Evolutionary conservation across 2,888 invertebrate genomes (phyloP).

Genomic region (Unio delphinus): DNA sequence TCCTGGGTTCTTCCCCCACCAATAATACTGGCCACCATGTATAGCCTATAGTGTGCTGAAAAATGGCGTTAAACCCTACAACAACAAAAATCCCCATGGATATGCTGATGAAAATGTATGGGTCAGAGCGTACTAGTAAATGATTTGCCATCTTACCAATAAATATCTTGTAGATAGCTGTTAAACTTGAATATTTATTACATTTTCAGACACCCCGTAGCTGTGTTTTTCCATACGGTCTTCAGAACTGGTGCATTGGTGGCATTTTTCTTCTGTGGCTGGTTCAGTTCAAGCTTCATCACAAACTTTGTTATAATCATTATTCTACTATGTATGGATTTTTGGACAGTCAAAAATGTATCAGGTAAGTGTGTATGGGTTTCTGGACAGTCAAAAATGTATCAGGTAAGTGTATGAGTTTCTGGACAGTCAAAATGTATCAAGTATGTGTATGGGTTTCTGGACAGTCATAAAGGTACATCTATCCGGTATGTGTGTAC

Average conservation of each 20-base stretch:
- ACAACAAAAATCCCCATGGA: no score
- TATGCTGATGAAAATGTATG: no score
- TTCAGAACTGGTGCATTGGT: slow-evolving; percentile 86
- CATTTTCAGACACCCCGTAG: slow-evolving; percentile 81
- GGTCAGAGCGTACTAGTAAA: no score
- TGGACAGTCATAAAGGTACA: not conserved
- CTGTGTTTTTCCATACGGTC: slow-evolving; percentile 90
- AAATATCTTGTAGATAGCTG: no score
- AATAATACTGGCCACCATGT: no score
- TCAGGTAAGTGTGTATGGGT: slow-evolving; percentile 75
- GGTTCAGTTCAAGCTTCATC: slow-evolving; percentile 93
- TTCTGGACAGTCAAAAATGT: not conserved
- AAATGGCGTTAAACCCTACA: no score
- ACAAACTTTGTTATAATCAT: slow-evolving; percentile 94
- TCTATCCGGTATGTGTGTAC: slow-evolving; percentile 75
- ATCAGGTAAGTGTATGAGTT: not conserved
- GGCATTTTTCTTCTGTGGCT: slow-evolving; percentile 90
- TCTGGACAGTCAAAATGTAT: slow-evolving; percentile 74
- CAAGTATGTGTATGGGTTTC: slow-evolving; percentile 72
- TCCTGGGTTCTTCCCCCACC: no score
- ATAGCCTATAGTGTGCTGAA: no score
- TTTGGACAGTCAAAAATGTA: slow-evolving; percentile 99
- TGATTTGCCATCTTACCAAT: no score
- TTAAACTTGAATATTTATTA: no score
- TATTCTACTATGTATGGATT: slow-evolving; percentile 94